A percentile compares a stretch with the other conserved stretches of the same genome.
Conservation (phyloP, 2,888 invertebrate genomes). For the Lordiphosa fenestrarum region DNA sequence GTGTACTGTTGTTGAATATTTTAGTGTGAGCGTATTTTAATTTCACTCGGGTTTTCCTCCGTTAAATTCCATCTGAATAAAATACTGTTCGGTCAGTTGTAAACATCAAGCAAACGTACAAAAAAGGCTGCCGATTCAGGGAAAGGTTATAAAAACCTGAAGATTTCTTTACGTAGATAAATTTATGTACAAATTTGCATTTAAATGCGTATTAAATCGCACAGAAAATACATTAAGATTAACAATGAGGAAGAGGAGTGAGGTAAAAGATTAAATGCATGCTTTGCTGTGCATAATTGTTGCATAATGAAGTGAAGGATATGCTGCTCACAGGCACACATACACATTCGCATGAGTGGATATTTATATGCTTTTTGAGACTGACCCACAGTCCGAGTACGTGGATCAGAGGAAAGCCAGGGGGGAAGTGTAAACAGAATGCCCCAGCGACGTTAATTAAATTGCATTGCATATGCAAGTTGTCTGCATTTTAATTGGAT, state of each 20-base stretch:
- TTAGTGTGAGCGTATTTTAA: too few species aligned
- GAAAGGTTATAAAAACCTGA: slow-evolving; percentile 61
- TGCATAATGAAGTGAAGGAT: slow-evolving; percentile 74
- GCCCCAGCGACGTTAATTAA: slow-evolving; percentile 67
- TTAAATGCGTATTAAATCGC: slow-evolving; percentile 69
- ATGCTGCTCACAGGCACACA: slow-evolving; percentile 40
- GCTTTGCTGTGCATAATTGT: slow-evolving; percentile 74
- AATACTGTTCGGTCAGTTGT: neutral
- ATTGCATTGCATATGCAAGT: slow-evolving; percentile 72
- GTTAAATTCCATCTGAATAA: slow-evolving; percentile 3
- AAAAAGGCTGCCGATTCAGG: slow-evolving; percentile 14
- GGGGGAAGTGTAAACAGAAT: slow-evolving; percentile 44
- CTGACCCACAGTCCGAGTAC: slow-evolving; percentile 34
- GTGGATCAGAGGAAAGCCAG: slow-evolving; percentile 30
- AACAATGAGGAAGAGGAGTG: slow-evolving; percentile 1
- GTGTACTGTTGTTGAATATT: too few species aligned
- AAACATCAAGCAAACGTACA: neutral
- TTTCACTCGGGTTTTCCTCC: too few species aligned
- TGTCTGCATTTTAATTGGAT: slow-evolving; percentile 71
- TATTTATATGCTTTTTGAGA: slow-evolving; percentile 63
- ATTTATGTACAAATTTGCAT: slow-evolving; percentile 63
- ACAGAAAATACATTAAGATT: slow-evolving; percentile 58
- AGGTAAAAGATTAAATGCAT: slow-evolving; percentile 67
- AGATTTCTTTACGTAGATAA: slow-evolving; percentile 71
- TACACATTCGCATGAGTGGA: slow-evolving; percentile 53